Evolutionary conservation across 2,113 vertebrate species (phyloP).

Genomic region (Puma concolor): DNA sequence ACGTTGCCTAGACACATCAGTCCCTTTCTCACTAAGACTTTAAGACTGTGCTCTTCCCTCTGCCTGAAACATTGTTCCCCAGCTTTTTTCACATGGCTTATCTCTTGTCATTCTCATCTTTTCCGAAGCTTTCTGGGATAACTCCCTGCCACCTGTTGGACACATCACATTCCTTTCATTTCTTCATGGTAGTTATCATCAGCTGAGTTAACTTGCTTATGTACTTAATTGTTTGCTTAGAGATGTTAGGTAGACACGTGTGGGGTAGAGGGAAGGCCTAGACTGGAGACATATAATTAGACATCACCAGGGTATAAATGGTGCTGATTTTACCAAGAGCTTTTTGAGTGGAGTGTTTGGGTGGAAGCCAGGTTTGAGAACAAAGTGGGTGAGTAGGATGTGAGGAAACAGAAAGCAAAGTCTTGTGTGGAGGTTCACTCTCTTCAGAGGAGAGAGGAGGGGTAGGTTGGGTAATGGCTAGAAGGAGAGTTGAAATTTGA

Average conservation of each 20-base stretch:
- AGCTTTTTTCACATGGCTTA: neutral
- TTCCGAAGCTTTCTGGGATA: neutral
- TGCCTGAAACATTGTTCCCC: neutral
- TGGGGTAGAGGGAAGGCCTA: neutral
- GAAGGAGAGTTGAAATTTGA: constrained; percentile 4
- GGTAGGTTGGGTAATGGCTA: neutral
- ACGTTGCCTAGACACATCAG: neutral
- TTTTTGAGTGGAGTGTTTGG: neutral
- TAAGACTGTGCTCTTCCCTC: neutral
- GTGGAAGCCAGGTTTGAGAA: neutral
- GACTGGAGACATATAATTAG: neutral
- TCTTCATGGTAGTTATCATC: neutral
- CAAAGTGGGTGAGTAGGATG: neutral
- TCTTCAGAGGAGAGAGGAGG: neutral
- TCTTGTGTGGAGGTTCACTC: neutral
- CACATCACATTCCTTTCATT: neutral
- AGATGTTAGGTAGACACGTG: neutral
- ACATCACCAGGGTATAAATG: neutral
- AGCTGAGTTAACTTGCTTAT: neutral
- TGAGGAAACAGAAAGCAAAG: neutral
- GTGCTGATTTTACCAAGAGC: neutral
- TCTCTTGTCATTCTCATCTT: neutral
- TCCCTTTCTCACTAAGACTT: neutral
- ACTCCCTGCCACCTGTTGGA: neutral
- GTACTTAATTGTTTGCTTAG: constrained; percentile 11